Base-by-base conservation (phyloP, 2,113 vertebrate species). In the Tylochromis polylepis region DNA sequence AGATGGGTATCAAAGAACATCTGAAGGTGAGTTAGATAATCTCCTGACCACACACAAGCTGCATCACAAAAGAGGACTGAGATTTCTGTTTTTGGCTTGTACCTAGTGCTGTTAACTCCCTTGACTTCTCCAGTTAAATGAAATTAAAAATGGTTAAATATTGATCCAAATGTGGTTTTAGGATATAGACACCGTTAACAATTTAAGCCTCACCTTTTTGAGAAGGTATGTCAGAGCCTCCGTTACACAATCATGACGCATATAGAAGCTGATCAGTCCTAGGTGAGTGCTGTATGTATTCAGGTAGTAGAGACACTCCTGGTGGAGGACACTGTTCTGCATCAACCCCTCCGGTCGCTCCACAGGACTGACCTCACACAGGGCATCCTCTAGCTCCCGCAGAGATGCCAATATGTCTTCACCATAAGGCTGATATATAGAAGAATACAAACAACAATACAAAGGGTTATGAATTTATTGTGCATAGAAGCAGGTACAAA, bases 231-330 rank as follows among this genome's bases (percentile, higher is more conserved):
- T 92, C 36, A 99, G 92, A 2, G 99, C 98, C 85, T 99, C 98
- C 36, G 95, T 95, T 95, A 98, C 95, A 89, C 96, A 96, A 91
- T 97, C 97, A 8, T 98, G 98, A 15, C 97, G 97, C 97, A 99
- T 94, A 60, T 98, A 97, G 95, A 99, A 99, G 95, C 97, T 96
- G 94, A 98, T 95, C 85, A 98, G 96, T 1, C 97, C 97, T 92
- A 99, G 95, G 93, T 98, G 97, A 77, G 98, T 98, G 85, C 98
- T 96, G 0, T 99, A 99, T 18, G 92, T 95, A 81, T 97, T 97
- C 85, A 99, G 95, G 93, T 99, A 99, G 94, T 97, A 97, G 79
- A 99, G 97, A 85, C 97, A 98, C 94, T 99, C 99, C 85, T 97
- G 97, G 87, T 98, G 97, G 91, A 97, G 96, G 84, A 77, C 91